These are phyloP conservation scores for Eira barbara DNA, from an alignment of 2,113 vertebrate genomes.

Conservation along the genomic window DNA sequence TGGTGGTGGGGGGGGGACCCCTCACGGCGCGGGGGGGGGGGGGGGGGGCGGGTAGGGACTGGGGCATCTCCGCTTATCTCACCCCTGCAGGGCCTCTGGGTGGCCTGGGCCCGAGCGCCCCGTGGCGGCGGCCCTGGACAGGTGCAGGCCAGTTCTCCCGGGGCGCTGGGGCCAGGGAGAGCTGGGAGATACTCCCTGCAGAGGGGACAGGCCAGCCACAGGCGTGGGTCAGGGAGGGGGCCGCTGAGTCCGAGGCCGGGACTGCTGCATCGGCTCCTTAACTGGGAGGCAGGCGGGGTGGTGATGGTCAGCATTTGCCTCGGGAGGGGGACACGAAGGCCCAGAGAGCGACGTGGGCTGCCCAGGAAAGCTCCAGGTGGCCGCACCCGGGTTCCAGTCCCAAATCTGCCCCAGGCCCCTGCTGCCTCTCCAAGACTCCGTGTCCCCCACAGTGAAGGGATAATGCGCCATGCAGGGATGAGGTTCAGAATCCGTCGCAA, in stretches of 20 bases:
- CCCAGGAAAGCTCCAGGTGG: not conserved
- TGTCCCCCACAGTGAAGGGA: not conserved
- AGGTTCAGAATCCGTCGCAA: not conserved
- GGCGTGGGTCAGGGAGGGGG: not conserved
- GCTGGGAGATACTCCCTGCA: accelerated
- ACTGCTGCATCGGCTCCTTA: accelerated
- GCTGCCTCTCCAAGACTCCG: not conserved
- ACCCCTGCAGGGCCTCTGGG: conserved; percentile 73
- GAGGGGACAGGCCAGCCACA: accelerated
- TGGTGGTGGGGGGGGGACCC: conserved; percentile 32
- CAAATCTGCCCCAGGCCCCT: not conserved
- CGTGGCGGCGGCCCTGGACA: not conserved
- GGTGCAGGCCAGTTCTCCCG: not conserved
- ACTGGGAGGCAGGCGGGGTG: not conserved
- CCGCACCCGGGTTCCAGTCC: not conserved
- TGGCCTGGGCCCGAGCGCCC: not conserved
- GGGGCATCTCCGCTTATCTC: conserved; percentile 81
- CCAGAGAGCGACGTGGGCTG: not conserved
- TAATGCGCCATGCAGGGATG: accelerated
- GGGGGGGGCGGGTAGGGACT: conserved; percentile 62
- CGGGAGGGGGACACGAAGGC: not conserved
- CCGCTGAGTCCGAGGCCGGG: accelerated
- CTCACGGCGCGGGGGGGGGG: conserved; percentile 63
- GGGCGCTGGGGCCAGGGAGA: accelerated
- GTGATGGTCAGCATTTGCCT: accelerated